Base-by-base conservation (phyloP, 2,113 vertebrate genomes). In the Crotalus horridus region DNA sequence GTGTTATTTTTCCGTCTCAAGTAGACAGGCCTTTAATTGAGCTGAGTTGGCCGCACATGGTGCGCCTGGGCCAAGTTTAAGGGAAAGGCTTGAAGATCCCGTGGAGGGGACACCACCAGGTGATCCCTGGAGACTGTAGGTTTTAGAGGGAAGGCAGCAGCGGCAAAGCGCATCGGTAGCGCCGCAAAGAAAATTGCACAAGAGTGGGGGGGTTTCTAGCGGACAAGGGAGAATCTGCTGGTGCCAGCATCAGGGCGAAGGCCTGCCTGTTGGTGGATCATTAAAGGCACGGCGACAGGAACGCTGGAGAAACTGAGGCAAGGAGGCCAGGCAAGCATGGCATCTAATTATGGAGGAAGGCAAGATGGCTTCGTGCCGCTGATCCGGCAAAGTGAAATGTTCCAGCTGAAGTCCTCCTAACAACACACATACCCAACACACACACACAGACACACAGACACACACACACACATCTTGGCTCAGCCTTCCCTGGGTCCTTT, bases 401-500 rank as follows among this genome's bases (percentile, higher is more conserved):
- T 46, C n/a, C 64, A 88, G 46, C 88, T 87, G 74, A 61, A 94
- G 56, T 89, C 81, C 86, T 8, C 1, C 88, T 89, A 92, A 95
- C 91, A 85, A 93, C 23, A 24, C 58, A 59, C 58, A 24, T 2
- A 61, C 59, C 26, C 59, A 61, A 29, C 9, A 61, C 9, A 29
- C 8, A 23, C 21, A 58, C 55, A 20, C 0, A 20, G 13, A 56
- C 55, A 56, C 55, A 56, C 56, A 59, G 2, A 59, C 0, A 23
- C 56, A 56, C 1, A 21, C 21, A 23, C 21, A 56, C 4, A 21
- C 20, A 58, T 6, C 89, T 1, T 29, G 61, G 55, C 43, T 85
- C 11, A 1, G 56, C 21, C 46, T 21, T 24, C 87, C 0, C 88
- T 23, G 17, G 4, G 43, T 0, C 74, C 0, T 4, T 89, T 64